Evolutionary conservation across 2,113 vertebrate species (phyloP), one percentile per base, ranked within the genome.

Genomic region (Noctilio leporinus): DNA sequence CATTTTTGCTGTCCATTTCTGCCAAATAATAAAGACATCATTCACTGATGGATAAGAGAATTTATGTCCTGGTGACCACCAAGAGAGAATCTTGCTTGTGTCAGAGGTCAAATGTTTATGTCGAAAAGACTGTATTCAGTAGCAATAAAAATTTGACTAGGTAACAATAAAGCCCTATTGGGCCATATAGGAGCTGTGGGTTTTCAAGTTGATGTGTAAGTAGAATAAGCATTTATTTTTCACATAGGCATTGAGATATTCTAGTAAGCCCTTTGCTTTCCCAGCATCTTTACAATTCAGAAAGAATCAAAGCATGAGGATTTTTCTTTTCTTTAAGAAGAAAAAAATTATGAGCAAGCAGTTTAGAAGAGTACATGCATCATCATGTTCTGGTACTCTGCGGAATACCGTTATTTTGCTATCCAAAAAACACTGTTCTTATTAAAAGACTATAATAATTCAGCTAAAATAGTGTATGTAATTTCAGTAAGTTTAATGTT

Each of bases 61-160:
- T 96, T 97, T 97, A 87, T 93, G 67, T 92, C 95, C 90, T 97
- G 89, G 95, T 89, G 90, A 90, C 94, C 92, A 97, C 93, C 94
- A 92, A 97, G 94, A 97, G 69, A 94, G 92, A 97, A 76, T 94
- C 95, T 97, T 96, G 85, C 38, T 94, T n/a, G 43, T 94, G 87
- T 96, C 87, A 95, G 91, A 97, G 95, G 95, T 97, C 93, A 97
- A 96, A 97, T 97, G 94, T 33, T 98, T 97, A 96, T 80, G 89
- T 96, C 91, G 96, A 96, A 96, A 98, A 93, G 86, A 93, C 92
- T 98, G 97, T 97, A 97, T 97, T 98, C 96, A 96, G 90, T 97
- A 97, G 86, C 96, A 97, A 95, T 97, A 96, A 98, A 98, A 97
- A 97, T 30, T 94, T 89, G 80, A 89, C 72, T 47, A 87, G 65